These are phyloP conservation scores for Campoplex capitator DNA, from an alignment of 2,888 invertebrate species.

Conservation along the genomic window DNA sequence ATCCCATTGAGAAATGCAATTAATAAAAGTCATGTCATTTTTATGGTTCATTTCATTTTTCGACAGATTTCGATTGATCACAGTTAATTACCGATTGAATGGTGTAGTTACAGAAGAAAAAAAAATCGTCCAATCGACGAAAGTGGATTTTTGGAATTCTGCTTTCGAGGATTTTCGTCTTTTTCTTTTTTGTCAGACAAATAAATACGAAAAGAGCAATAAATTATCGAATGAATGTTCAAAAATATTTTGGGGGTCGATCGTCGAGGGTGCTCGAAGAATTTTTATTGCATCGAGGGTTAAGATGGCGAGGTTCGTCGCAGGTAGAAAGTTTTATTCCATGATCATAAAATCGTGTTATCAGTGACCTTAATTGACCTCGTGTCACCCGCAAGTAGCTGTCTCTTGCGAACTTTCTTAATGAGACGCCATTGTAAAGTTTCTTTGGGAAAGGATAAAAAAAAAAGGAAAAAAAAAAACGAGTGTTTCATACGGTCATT, in stretches of 20 bases:
- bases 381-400: slow-evolving; percentile 14
- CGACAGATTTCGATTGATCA: neutral
- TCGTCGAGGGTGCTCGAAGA: neutral
- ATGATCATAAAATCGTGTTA: slow-evolving; percentile 32
- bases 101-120: no score
- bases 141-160: neutral
- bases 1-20: neutral
- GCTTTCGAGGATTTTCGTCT: no score
- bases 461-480: no score
- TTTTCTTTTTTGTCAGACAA: neutral
- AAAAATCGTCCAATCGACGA: neutral
- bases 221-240: neutral
- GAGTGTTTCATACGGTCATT: slow-evolving; percentile 39
- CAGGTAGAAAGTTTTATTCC: neutral
- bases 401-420: slow-evolving; percentile 10
- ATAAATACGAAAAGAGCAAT: neutral
- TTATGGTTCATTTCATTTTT: neutral
- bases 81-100: neutral
- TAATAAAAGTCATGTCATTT: neutral
- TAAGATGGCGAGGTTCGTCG: neutral
- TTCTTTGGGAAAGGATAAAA: slow-evolving; percentile 10
- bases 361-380: slow-evolving; percentile 41
- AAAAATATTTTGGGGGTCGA: neutral
- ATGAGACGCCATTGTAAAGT: slow-evolving; percentile 10
- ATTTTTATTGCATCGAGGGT: neutral